Conservation (phyloP, 2,888 invertebrate species). For the Ochropleura leucogaster region DNA sequence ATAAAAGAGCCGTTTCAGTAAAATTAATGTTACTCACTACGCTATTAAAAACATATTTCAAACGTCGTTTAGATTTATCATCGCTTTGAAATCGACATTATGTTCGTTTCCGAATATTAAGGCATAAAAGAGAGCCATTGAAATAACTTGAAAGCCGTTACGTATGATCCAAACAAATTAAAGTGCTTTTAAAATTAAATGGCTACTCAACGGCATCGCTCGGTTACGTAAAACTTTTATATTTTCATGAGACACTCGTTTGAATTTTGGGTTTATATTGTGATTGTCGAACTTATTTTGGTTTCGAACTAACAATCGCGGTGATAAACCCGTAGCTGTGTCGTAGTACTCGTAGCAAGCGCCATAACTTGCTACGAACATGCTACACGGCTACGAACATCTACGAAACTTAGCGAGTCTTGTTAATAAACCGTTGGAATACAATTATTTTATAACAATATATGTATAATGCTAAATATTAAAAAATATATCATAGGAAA, state of each 20-base stretch:
- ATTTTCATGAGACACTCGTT: neutral
- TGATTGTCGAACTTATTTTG: neutral
- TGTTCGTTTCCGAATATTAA: constrained; percentile 45
- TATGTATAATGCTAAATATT: neutral
- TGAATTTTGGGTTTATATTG: neutral
- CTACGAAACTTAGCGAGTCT: constrained; percentile 21
- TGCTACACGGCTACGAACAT: constrained; percentile 39
- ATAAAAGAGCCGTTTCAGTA: constrained; percentile 53
- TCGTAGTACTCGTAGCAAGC: constrained; percentile 26
- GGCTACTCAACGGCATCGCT: constrained; percentile 13
- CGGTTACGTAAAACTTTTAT: constrained; percentile 15
- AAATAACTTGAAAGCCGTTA: constrained; percentile 39
- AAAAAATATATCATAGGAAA: neutral
- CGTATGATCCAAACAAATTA: constrained; percentile 41
- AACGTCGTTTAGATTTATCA: constrained; percentile 53
- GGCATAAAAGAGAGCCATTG: constrained; percentile 42
- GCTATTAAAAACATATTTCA: constrained; percentile 54
- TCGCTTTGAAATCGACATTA: constrained; percentile 44
- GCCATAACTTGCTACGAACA: constrained; percentile 28
- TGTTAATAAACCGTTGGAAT: neutral
- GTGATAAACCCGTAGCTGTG: constrained; percentile 14
- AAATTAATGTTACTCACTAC: constrained; percentile 45
- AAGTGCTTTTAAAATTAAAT: constrained; percentile 46
- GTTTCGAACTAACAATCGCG: neutral
- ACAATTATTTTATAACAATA: constrained; percentile 3